A percentile compares a stretch with the other conserved stretches of the same genome.
Conservation (phyloP, 2,113 vertebrate genomes). For the Trochalopteron elliotii region DNA sequence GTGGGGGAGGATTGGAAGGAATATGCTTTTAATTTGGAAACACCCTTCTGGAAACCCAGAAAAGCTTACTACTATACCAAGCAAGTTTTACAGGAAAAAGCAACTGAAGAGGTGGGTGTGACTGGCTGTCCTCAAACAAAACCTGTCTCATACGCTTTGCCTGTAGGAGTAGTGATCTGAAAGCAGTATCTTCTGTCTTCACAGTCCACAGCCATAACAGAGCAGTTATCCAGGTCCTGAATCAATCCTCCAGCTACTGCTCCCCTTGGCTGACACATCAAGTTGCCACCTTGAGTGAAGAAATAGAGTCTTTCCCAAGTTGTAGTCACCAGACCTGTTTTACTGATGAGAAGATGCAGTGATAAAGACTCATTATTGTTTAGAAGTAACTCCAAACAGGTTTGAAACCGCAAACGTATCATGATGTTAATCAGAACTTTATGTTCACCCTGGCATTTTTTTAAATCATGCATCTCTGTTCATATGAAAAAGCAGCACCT, state of each 20-base stretch:
- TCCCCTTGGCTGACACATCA: constrained; percentile 96
- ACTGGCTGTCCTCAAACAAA: not conserved
- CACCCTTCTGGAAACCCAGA: not conserved
- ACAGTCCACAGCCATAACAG: constrained; percentile 96
- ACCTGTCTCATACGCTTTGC: constrained; percentile 83
- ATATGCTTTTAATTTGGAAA: not conserved
- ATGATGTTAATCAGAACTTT: not conserved
- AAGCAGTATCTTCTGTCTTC: constrained; percentile 97
- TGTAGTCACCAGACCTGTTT: constrained; percentile 96
- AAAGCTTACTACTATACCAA: not conserved
- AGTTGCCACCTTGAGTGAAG: constrained; percentile 98
- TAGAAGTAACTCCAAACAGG: not conserved
- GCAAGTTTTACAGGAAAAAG: not conserved
- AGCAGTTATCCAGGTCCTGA: constrained; percentile 98
- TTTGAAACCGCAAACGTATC: not conserved
- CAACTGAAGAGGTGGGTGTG: not conserved
- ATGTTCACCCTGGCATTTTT: not conserved
- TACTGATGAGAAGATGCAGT: constrained; percentile 74
- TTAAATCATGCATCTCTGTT: not conserved
- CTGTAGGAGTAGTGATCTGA: constrained; percentile 92
- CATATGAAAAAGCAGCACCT: constrained; percentile 4
- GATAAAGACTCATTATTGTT: not conserved
- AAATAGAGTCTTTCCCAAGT: constrained; percentile 97
- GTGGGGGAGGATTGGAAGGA: not conserved
- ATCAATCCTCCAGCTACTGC: constrained; percentile 95